Base-by-base conservation (phyloP, 2,113 vertebrate genomes). In the Scolopax mira region DNA sequence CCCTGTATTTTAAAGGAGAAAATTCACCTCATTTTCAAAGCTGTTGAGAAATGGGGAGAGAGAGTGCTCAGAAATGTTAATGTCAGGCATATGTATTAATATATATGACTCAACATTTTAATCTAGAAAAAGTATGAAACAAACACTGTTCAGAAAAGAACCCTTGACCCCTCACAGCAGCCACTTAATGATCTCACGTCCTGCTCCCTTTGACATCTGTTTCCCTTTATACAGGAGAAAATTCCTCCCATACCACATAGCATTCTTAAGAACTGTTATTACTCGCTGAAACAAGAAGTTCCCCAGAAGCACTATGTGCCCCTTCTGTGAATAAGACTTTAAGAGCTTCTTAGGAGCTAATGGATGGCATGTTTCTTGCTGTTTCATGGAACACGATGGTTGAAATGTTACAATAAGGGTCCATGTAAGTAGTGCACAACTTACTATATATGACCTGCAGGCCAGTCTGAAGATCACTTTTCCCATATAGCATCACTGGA, bases 211-310 rank as follows among this genome's bases (percentile, higher is more conserved):
- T 2, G 1, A 88, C 95, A 96, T 96, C 89, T 96, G 91, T 91
- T 96, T 96, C 75, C n/a, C 46, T 88, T 96, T 95, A 93, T 35
- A 77, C 23, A 73, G 91, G 78, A 95, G 74, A 91, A 35, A 95
- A 97, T 94, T 97, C 91, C 67, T 97, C 58, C 42, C 89, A 95
- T 97, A 91, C 94, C 78, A 85, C 88, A 70, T 4, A 77, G 33
- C 75, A 85, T 95, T 96, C 87, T 91, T 70, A n/a, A 79, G 66
- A 60, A 86, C 82, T 80, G 82, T 67, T 93, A 51, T 41, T 95
- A 54, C 58, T 93, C 2, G 3, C 51, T 88, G 79, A 82, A 93
- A 82, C 46, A 93, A 91, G 79, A 89, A 70, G 74, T 77, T 85
- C 62, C 18, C 42, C 46, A 66, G 94, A 88, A 95, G 39, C 9